phyloP scores from a whole-genome alignment of 2,888 invertebrate species.

The Lottia scabra region DNA sequence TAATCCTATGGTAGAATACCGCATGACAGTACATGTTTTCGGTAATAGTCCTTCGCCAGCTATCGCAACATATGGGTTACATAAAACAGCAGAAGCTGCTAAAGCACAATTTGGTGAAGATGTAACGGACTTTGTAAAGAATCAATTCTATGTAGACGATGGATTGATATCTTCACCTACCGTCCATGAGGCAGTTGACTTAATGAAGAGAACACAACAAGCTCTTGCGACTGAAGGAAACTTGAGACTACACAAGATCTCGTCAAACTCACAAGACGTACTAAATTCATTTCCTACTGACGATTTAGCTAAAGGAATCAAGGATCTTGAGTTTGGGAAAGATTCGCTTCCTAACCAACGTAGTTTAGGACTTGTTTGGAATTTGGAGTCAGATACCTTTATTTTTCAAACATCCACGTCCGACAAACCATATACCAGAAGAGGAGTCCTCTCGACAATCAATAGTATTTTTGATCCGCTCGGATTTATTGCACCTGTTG shows the following conservation, averaged over 20 bases:
- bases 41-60: constrained; percentile 40
- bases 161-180: constrained; percentile 25
- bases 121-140: constrained; percentile 27
- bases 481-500: constrained; percentile 14
- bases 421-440: not conserved
- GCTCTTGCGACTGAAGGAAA: constrained; percentile 24
- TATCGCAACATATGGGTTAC: constrained; percentile 32
- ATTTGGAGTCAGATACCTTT: not conserved
- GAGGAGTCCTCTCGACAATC: constrained; percentile 4
- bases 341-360: constrained; percentile 4
- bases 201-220: constrained; percentile 33
- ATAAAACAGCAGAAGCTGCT: constrained; percentile 16
- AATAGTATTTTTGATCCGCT: constrained; percentile 14
- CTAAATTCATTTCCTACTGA: constrained; percentile 19
- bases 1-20: constrained; percentile 30
- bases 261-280: constrained; percentile 28
- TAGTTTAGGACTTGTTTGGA: not conserved
- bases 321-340: constrained; percentile 11
- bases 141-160: constrained; percentile 40
- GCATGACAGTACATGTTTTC: constrained; percentile 40
- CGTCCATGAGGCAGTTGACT: constrained; percentile 20
- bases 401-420: not conserved
- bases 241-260: constrained; percentile 33
- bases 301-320: constrained; percentile 18
- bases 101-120: constrained; percentile 18